These are phyloP conservation scores for Myrmecophaga tridactyla DNA, from an alignment of 2,113 vertebrate genomes.

Conservation along the genomic window DNA sequence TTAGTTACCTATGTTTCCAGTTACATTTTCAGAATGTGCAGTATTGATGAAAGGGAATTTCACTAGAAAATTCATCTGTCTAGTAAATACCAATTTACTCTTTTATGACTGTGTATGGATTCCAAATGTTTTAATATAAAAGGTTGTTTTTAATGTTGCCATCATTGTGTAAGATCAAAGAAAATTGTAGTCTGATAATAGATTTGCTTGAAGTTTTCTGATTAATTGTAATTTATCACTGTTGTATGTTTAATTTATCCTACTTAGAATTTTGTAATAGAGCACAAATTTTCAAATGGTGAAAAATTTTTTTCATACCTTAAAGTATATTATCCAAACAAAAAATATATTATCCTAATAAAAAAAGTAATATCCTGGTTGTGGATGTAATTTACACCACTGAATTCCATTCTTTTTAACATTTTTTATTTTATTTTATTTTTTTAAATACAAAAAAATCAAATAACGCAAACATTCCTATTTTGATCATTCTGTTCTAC, in stretches of 20 bases:
- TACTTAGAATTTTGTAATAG: constrained; percentile 20
- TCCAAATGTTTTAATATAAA: constrained; percentile 24
- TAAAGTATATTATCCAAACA: constrained; percentile 41
- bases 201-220: neutral
- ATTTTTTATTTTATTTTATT: too few relatives aligned
- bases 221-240: neutral
- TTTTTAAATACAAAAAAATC: too few relatives aligned
- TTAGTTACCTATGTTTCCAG: neutral
- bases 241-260: neutral
- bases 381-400: too few relatives aligned
- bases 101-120: neutral
- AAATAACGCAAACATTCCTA: too few relatives aligned
- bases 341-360: too few relatives aligned
- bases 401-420: too few relatives aligned
- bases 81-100: neutral
- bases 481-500: too few relatives aligned
- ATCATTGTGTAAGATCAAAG: neutral
- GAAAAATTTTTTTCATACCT: neutral
- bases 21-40: constrained; percentile 23
- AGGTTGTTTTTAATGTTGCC: neutral
- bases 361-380: too few relatives aligned
- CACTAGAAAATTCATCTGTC: neutral
- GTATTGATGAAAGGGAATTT: constrained; percentile 7
- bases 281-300: neutral
- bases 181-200: constrained; percentile 17